Conservation (phyloP, 2,797 vertebrate species). For the Hafferia zeledoni region DNA sequence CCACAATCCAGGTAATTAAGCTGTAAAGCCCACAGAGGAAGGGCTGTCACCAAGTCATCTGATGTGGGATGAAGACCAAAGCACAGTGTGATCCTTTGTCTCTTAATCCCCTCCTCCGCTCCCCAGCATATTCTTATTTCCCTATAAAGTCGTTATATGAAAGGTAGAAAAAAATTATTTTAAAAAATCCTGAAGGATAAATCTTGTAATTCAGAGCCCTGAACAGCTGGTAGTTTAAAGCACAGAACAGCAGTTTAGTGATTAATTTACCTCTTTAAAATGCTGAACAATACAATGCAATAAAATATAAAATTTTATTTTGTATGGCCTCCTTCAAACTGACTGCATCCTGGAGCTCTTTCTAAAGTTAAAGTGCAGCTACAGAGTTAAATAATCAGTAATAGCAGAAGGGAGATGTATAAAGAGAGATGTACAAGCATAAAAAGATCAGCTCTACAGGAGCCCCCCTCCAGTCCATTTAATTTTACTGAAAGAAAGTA, state of each 20-base stretch:
- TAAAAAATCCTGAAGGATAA: constrained; percentile 73
- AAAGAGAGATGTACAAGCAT: constrained; percentile 5
- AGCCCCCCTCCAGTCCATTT: background rate
- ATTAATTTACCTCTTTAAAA: constrained; percentile 80
- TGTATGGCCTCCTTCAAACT: background rate
- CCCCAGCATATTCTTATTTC: constrained; percentile 57
- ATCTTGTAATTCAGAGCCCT: constrained; percentile 75
- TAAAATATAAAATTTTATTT: constrained; percentile 57
- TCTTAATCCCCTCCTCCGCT: constrained; percentile 55
- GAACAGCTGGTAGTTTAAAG: constrained; percentile 81
- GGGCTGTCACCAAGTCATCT: constrained; percentile 59
- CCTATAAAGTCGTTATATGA: constrained; percentile 48
- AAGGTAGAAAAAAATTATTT: constrained; percentile 2
- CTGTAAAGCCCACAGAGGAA: constrained; percentile 61
- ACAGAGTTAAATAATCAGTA: constrained; percentile 56
- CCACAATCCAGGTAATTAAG: constrained; percentile 68
- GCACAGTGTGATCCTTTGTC: constrained; percentile 35
- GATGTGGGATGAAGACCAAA: constrained; percentile 55
- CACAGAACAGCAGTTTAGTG: constrained; percentile 74
- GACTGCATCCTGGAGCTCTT: background rate
- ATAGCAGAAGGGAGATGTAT: constrained; percentile 7
- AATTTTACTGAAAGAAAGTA: constrained; percentile 52
- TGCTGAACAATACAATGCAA: constrained; percentile 65
- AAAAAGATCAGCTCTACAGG: background rate
- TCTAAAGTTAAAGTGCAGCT: constrained; percentile 36